Conservation (phyloP, 2,113 vertebrate species). For the Sebastes fasciatus region DNA sequence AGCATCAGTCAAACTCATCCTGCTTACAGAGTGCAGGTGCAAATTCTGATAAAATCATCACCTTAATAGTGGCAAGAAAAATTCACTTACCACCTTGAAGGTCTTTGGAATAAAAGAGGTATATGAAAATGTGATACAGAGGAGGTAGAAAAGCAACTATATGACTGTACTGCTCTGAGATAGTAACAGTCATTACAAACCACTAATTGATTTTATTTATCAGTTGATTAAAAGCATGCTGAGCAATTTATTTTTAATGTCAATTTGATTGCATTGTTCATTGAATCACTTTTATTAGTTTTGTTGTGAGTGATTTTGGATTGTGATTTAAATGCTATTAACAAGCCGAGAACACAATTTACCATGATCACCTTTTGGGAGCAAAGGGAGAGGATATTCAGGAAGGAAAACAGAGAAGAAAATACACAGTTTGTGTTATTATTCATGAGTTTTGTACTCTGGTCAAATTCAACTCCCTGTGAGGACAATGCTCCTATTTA, state of each 20-base stretch:
- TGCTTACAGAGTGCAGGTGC: constrained; percentile 66
- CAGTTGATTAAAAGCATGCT: constrained; percentile 54
- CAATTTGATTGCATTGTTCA: background rate
- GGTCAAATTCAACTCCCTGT: constrained; percentile 18
- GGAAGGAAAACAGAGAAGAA: constrained; percentile 46
- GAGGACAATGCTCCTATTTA: background rate
- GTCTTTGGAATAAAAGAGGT: constrained; percentile 72
- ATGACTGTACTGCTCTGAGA: constrained; percentile 42
- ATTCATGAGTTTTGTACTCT: constrained; percentile 21
- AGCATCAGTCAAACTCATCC: constrained; percentile 72
- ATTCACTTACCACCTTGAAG: constrained; percentile 79
- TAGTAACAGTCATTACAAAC: constrained; percentile 15
- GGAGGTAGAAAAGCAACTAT: constrained; percentile 48
- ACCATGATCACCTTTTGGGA: constrained; percentile 78
- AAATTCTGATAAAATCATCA: constrained; percentile 11
- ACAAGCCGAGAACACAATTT: constrained; percentile 63
- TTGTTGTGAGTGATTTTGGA: constrained; percentile 12
- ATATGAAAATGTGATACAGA: constrained; percentile 39
- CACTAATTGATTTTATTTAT: constrained; percentile 17
- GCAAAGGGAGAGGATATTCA: constrained; percentile 60
- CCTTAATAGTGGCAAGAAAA: constrained; percentile 43
- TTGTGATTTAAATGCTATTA: constrained; percentile 27
- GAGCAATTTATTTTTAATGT: background rate
- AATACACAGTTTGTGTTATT: constrained; percentile 57
- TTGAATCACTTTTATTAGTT: constrained; percentile 7